Conservation (phyloP, 2,888 invertebrate species). For the Listrodromus nycthemerus region DNA sequence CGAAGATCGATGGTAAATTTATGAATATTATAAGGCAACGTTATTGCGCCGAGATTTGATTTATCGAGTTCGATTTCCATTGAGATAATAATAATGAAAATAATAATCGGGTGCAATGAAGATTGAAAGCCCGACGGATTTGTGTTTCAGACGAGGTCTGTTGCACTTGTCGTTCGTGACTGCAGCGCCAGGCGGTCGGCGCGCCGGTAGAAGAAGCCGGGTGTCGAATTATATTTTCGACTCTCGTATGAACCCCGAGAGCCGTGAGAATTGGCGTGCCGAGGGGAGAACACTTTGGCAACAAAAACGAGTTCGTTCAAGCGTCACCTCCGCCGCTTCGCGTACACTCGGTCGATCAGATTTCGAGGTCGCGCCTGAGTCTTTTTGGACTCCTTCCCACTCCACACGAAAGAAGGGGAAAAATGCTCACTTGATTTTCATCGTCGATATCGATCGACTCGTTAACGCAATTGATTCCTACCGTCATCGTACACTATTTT, state of each 20-base stretch:
- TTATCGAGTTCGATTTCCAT: not conserved
- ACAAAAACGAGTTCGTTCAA: not conserved
- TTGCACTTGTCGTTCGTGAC: slow-evolving; percentile 33
- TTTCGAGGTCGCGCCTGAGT: slow-evolving; percentile 54
- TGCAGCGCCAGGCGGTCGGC: slow-evolving; percentile 51
- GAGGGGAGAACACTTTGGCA: slow-evolving; percentile 10
- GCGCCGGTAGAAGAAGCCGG: slow-evolving; percentile 20
- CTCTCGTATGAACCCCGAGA: slow-evolving; percentile 12
- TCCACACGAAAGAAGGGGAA: not conserved
- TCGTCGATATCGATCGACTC: not conserved
- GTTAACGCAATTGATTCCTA: not conserved
- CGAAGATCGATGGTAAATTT: too few species aligned
- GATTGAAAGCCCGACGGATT: not conserved
- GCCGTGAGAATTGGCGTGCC: slow-evolving; percentile 14
- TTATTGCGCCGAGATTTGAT: not conserved
- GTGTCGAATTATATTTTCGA: slow-evolving; percentile 24
- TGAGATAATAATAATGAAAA: too few species aligned
- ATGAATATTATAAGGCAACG: too few species aligned
- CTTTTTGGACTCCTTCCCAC: slow-evolving; percentile 33
- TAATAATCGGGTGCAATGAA: slow-evolving; percentile 2
- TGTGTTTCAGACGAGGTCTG: not conserved
- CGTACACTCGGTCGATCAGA: slow-evolving; percentile 50
- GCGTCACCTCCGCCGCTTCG: slow-evolving; percentile 1
- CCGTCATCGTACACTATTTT: not conserved
- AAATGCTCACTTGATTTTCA: slow-evolving; percentile 12